Percentiles rank a stretch among this genome's conserved stretches.
These are phyloP conservation scores for Muntiacus muntjak DNA, from an alignment of 2,113 vertebrate genomes.

Conservation along the genomic window DNA sequence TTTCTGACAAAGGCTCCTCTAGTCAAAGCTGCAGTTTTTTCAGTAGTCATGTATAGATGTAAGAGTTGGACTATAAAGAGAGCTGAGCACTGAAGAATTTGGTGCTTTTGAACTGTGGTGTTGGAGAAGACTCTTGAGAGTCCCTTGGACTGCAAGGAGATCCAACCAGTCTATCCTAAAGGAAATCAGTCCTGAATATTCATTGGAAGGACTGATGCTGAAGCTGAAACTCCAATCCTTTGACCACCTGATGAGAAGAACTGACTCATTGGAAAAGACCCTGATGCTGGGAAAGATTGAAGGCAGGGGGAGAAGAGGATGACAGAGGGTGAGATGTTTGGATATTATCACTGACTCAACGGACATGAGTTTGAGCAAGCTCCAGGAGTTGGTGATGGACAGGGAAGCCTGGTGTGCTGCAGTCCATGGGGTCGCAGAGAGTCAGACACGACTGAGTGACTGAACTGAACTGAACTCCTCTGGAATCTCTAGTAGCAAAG, in stretches of 20 bases:
- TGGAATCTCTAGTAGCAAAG: not conserved
- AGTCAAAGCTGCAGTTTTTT: not conserved
- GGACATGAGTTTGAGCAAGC: not conserved
- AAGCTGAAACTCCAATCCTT: not conserved
- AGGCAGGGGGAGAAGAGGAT: no score
- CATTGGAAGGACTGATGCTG: not conserved
- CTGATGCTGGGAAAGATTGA: not conserved
- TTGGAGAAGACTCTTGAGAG: not conserved
- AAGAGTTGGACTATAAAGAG: not conserved
- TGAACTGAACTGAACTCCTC: not conserved
- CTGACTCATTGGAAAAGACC: not conserved
- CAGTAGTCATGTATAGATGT: not conserved
- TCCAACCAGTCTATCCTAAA: not conserved
- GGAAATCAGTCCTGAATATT: not conserved
- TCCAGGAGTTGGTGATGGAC: not conserved
- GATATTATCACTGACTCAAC: not conserved
- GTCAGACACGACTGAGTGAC: not conserved
- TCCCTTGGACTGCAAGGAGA: not conserved
- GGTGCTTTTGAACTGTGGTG: not conserved
- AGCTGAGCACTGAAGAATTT: rapidly evolving
- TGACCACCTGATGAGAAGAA: not conserved
- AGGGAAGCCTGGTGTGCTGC: not conserved
- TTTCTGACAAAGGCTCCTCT: not conserved
- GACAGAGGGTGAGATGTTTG: not conserved
- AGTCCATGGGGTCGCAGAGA: not conserved